A percentile compares a stretch with the other conserved stretches of the same genome.
Conservation (phyloP, 2,888 invertebrate genomes). For the Lysandra bellargus region DNA sequence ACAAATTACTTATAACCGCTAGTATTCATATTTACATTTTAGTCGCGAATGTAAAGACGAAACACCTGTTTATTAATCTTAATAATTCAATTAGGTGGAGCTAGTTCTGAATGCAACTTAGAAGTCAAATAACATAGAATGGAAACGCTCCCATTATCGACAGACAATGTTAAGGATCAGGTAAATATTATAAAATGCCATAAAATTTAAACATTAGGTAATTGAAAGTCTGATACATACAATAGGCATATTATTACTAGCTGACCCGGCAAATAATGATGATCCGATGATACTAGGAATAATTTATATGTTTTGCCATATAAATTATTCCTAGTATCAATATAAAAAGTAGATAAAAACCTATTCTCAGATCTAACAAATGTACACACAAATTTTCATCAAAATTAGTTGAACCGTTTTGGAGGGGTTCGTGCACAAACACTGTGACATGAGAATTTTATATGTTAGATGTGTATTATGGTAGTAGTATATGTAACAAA, state of each 20-base stretch:
- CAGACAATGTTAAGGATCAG: conserved; percentile 15
- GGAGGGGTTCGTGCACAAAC: too few relatives aligned
- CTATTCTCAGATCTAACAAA: too few relatives aligned
- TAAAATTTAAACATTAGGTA: neutral
- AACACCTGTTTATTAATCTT: neutral
- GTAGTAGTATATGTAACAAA: neutral
- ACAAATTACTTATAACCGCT: neutral
- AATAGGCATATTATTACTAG: neutral
- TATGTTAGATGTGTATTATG: neutral
- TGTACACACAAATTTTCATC: too few relatives aligned
- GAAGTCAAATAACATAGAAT: neutral
- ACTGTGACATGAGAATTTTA: too few relatives aligned
- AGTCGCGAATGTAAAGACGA: neutral
- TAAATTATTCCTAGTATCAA: too few relatives aligned
- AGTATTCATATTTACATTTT: neutral
- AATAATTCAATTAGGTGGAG: neutral
- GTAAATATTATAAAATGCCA: neutral
- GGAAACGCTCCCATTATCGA: neutral
- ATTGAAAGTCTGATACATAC: neutral
- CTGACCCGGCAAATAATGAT: too few relatives aligned
- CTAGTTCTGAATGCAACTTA: neutral
- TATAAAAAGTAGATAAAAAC: too few relatives aligned
- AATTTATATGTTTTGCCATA: too few relatives aligned
- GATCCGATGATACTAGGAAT: too few relatives aligned
- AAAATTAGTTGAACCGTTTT: too few relatives aligned